Conservation (phyloP, 2,113 vertebrate genomes). For the Oreochromis tanganicae region DNA sequence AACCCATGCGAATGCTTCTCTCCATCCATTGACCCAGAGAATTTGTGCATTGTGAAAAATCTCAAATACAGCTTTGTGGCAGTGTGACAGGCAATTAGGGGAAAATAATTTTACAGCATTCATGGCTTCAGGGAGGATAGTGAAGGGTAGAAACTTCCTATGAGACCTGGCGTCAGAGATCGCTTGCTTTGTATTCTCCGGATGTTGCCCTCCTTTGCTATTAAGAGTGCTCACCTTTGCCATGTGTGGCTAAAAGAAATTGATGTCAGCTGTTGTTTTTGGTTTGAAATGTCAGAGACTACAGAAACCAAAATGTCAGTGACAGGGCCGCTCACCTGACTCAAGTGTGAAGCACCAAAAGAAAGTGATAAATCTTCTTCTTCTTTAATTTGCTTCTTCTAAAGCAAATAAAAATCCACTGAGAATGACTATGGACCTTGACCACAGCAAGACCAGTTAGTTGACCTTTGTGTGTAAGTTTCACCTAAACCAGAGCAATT, state of each 20-base stretch:
- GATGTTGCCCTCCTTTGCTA: conserved; percentile 50
- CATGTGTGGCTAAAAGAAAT: conserved; percentile 3
- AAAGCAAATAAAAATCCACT: background rate
- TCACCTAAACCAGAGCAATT: background rate
- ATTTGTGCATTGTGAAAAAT: background rate
- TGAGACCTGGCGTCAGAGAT: background rate
- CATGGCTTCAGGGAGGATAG: background rate
- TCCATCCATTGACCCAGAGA: background rate
- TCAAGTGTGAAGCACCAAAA: background rate
- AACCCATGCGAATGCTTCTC: background rate
- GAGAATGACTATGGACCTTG: background rate
- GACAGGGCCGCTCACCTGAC: background rate
- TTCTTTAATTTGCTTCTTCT: background rate
- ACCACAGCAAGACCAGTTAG: background rate
- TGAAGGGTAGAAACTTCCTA: background rate
- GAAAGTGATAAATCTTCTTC: background rate
- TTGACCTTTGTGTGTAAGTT: background rate
- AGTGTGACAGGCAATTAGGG: conserved; percentile 31
- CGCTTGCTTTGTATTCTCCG: conserved; percentile 8
- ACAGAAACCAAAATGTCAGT: background rate
- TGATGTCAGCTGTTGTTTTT: background rate
- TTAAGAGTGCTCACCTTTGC: conserved; percentile 3
- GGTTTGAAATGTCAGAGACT: background rate
- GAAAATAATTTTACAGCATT: background rate
- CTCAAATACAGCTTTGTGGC: background rate